Evolutionary conservation across 1,140 invertebrate genomes (phyloP).

Genomic region (Drosophila subpulchrella): DNA sequence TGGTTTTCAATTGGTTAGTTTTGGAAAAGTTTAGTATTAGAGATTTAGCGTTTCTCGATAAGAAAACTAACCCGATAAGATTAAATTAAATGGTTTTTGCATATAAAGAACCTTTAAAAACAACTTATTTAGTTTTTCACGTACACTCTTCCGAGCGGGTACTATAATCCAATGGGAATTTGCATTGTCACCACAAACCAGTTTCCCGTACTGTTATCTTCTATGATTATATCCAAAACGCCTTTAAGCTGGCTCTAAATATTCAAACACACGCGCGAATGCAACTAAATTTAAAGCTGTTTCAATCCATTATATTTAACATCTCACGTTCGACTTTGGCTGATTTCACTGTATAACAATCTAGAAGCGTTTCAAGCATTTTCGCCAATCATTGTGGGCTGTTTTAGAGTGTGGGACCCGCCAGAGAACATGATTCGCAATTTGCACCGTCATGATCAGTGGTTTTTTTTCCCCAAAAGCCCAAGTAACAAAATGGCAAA

Average conservation of each 20-base stretch:
- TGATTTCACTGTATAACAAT: slow-evolving; percentile 40
- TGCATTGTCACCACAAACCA: slow-evolving; percentile 24
- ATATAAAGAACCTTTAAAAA: background rate
- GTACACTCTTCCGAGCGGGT: background rate
- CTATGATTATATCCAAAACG: slow-evolving; percentile 1
- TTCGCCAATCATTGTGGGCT: slow-evolving; percentile 56
- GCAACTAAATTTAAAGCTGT: background rate
- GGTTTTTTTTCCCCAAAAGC: slow-evolving; percentile 44
- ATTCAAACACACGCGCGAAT: background rate
- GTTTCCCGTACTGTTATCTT: slow-evolving; percentile 22
- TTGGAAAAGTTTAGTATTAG: too few species aligned
- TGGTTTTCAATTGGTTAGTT: background rate
- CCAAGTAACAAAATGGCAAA: slow-evolving; percentile 44
- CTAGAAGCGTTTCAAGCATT: slow-evolving; percentile 46
- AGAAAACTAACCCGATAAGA: background rate
- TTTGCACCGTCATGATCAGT: slow-evolving; percentile 53
- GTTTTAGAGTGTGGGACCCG: slow-evolving; percentile 39
- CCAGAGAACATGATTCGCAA: slow-evolving; percentile 46
- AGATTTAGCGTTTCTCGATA: slow-evolving; percentile 2
- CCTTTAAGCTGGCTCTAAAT: slow-evolving; percentile 5
- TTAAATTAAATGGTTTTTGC: background rate
- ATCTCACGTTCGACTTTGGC: background rate
- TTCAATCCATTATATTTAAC: slow-evolving; percentile 1
- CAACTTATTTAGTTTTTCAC: background rate
- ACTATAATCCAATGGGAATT: slow-evolving; percentile 18